Evolutionary conservation across 2,888 invertebrate genomes (phyloP).

Genomic region (Oxystoma pomonae): DNA sequence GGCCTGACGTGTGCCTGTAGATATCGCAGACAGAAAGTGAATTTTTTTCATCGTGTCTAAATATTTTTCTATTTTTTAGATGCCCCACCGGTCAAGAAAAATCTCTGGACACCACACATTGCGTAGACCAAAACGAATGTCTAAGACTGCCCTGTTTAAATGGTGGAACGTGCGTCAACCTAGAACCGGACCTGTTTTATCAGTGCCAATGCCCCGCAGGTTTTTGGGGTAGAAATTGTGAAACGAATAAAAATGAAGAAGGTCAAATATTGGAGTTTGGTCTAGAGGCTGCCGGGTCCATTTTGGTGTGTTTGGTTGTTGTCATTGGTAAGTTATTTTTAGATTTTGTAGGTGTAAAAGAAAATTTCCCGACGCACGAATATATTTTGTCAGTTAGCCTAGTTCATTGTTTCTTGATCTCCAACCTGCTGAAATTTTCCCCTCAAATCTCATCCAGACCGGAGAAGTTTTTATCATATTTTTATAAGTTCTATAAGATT

Average conservation of each 20-base stretch:
- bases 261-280: slow-evolving; percentile 91
- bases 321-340: slow-evolving; percentile 80
- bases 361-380: slow-evolving; percentile 18
- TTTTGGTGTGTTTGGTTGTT: slow-evolving; percentile 92
- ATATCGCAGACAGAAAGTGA: neutral
- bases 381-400: no score
- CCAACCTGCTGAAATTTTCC: no score
- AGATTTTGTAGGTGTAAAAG: neutral
- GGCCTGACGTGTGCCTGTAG: no score
- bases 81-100: slow-evolving; percentile 90
- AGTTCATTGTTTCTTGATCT: no score
- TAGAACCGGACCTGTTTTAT: slow-evolving; percentile 77
- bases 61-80: slow-evolving; percentile 50
- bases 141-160: slow-evolving; percentile 89
- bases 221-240: slow-evolving; percentile 91
- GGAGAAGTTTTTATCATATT: no score
- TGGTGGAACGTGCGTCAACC: slow-evolving; percentile 86
- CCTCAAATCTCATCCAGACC: no score
- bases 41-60: neutral
- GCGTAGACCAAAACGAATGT: slow-evolving; percentile 93
- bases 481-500: no score
- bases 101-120: slow-evolving; percentile 84
- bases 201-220: slow-evolving; percentile 87
- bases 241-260: slow-evolving; percentile 84
- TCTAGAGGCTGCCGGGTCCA: slow-evolving; percentile 93